Evolutionary conservation across 2,113 vertebrate genomes (phyloP), one percentile per base, ranked within the genome.

Genomic region (Paramisgurnus dabryanus): DNA sequence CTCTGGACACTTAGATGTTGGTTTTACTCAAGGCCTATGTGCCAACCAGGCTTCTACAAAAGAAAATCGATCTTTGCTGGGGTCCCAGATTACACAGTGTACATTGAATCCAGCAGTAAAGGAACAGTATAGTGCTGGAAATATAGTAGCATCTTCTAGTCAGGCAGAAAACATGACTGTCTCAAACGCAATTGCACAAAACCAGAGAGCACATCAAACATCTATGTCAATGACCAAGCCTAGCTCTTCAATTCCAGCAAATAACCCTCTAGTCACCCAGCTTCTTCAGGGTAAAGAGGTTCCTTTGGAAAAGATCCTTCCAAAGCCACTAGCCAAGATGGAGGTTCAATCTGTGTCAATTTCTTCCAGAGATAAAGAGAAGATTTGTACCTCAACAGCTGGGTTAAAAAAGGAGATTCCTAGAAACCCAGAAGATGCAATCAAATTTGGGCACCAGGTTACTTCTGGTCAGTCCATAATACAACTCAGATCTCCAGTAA

Each of bases 201-300:
- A 10, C 27, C 83, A 83, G 67, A 81, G 60, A 69, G 47, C 71
- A 79, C 87, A 68, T 45, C 87, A 86, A 40, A 67, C 17, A 60
- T 82, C 75, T 47, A 81, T 71, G 50, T 78, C 90, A 27, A 49
- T 85, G 55, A 67, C 85, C 78, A 94, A 93, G 77, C 80, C 75
- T 1, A 92, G 89, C 87, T 95, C 94, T 84, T 96, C 88, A 58
- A 96, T 97, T 81, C 96, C 97, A 67, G 96, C 95, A 17, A 98
- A 96, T 90, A 98, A 99, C 87, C 96, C 97, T 12, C 87, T 99
- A 80, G 98, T 99, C 82, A 94, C 95, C 5, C 95, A 97, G 78
- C 94, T 99, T 41, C 95, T 99, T 45, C 98, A 98, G 82, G 97
- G 96, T 60, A 96, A 97, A 91, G 95, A 93, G 4, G 94, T 98